phyloP scores from a whole-genome alignment of 2,888 invertebrate species.

The Volucella zonaria region DNA sequence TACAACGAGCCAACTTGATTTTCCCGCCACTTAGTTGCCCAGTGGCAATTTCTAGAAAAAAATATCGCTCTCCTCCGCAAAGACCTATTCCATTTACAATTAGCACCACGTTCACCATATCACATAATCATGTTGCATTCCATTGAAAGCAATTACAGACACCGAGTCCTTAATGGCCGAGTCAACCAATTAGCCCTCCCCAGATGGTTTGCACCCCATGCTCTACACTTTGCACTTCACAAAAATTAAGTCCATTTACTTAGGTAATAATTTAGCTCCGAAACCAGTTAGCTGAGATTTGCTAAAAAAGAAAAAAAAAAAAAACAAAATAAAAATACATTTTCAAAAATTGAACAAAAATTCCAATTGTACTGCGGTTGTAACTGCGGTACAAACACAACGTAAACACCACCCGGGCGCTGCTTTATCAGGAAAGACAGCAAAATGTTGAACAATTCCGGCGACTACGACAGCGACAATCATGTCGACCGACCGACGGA shows the following conservation, averaged over 20 bases:
- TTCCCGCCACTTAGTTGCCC: background rate
- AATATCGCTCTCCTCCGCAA: background rate
- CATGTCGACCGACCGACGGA: too few species aligned
- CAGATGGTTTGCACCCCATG: slow-evolving; percentile 32
- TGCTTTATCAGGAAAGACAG: slow-evolving; percentile 42
- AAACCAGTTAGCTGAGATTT: slow-evolving; percentile 15
- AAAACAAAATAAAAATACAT: slow-evolving; percentile 4
- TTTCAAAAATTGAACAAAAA: slow-evolving; percentile 67
- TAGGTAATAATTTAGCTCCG: slow-evolving; percentile 51
- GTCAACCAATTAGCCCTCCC: slow-evolving; percentile 62
- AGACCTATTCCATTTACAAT: slow-evolving; percentile 40
- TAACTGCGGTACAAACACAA: background rate
- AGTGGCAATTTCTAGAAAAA: background rate
- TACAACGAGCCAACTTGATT: background rate
- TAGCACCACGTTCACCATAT: slow-evolving; percentile 48
- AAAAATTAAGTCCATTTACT: slow-evolving; percentile 59
- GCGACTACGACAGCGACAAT: slow-evolving; percentile 40
- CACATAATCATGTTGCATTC: slow-evolving; percentile 60
- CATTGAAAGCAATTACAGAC: slow-evolving; percentile 45
- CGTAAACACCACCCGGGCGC: slow-evolving; percentile 46
- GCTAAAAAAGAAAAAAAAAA: background rate
- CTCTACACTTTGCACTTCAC: background rate
- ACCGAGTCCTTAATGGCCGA: slow-evolving; percentile 59
- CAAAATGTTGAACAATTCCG: slow-evolving; percentile 57
- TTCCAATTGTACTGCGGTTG: slow-evolving; percentile 63